Conservation (phyloP, 2,888 invertebrate genomes). For the Andrena dorsata region DNA sequence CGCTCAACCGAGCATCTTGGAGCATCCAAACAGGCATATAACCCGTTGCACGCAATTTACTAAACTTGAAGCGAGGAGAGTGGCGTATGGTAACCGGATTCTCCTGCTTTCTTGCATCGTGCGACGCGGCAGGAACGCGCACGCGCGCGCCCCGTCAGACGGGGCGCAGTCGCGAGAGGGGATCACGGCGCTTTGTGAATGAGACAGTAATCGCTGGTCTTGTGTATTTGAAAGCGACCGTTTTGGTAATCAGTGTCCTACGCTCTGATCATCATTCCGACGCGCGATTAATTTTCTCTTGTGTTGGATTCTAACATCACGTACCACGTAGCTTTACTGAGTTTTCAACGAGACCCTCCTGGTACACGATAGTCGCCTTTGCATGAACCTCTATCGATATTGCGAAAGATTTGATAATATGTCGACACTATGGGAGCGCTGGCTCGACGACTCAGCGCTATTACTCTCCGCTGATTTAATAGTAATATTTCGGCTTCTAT, state of each 20-base stretch:
- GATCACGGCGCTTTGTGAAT: slow-evolving; percentile 20
- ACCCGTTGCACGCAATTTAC: slow-evolving; percentile 8
- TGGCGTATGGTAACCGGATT: slow-evolving; percentile 12
- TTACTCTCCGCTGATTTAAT: too few species aligned
- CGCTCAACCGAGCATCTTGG: neutral
- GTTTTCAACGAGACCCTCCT: slow-evolving; percentile 29
- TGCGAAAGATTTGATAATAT: neutral
- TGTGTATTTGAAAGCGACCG: neutral
- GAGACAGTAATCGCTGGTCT: neutral
- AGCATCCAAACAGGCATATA: neutral
- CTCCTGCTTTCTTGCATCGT: slow-evolving; percentile 61
- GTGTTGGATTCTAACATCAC: slow-evolving; percentile 5
- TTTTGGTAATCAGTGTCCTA: slow-evolving; percentile 9
- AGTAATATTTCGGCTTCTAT: neutral
- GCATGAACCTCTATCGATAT: slow-evolving; percentile 32
- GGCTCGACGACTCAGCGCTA: neutral
- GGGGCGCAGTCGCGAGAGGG: neutral
- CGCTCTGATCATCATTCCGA: neutral
- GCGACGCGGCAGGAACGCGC: slow-evolving; percentile 43
- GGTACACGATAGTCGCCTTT: slow-evolving; percentile 29
- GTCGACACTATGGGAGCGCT: neutral
- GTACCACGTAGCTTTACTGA: slow-evolving; percentile 14
- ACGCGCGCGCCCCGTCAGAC: neutral
- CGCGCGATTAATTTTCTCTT: neutral
- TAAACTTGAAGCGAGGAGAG: neutral